Percentiles rank a stretch among this genome's conserved stretches.
These are phyloP conservation scores for Falco naumanni DNA, from an alignment of 2,797 vertebrate species.

Conservation along the genomic window DNA sequence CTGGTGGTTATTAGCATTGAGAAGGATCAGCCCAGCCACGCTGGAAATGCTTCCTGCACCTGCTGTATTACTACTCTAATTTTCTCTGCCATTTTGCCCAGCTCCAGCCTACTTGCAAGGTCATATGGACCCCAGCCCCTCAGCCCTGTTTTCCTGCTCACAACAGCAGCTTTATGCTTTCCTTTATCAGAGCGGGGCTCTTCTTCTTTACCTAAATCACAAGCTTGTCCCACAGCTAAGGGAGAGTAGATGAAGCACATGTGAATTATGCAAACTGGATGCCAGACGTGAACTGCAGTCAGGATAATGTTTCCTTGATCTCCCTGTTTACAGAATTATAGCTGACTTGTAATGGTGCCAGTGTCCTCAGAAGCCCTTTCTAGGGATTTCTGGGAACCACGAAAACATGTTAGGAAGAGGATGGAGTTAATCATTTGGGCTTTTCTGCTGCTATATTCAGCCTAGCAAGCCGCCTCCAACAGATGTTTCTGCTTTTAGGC, in stretches of 20 bases:
- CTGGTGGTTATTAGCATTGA: accelerated
- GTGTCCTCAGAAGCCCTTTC: constrained; percentile 64
- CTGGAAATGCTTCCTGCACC: not conserved
- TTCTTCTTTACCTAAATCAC: not conserved
- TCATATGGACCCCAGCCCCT: accelerated
- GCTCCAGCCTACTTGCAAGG: not conserved
- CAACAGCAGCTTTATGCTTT: not conserved
- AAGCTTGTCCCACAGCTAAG: not conserved
- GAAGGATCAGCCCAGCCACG: not conserved
- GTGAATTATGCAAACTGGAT: constrained; percentile 12
- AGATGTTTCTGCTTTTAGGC: constrained; percentile 71
- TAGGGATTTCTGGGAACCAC: constrained; percentile 60
- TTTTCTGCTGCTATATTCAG: constrained; percentile 70
- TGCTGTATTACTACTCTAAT: not conserved
- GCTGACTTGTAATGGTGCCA: constrained; percentile 35
- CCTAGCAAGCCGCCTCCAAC: constrained; percentile 38
- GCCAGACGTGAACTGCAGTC: constrained; percentile 13
- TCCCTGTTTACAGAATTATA: constrained; percentile 49
- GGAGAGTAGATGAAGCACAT: not conserved
- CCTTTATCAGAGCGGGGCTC: not conserved
- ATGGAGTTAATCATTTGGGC: constrained; percentile 68
- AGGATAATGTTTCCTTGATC: constrained; percentile 40
- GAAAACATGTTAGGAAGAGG: constrained; percentile 58
- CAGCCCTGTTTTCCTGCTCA: not conserved
- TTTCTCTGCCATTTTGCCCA: not conserved